phyloP scores from a whole-genome alignment of 2,113 vertebrate genomes.

The Stomatorhinus ivindoensis region DNA sequence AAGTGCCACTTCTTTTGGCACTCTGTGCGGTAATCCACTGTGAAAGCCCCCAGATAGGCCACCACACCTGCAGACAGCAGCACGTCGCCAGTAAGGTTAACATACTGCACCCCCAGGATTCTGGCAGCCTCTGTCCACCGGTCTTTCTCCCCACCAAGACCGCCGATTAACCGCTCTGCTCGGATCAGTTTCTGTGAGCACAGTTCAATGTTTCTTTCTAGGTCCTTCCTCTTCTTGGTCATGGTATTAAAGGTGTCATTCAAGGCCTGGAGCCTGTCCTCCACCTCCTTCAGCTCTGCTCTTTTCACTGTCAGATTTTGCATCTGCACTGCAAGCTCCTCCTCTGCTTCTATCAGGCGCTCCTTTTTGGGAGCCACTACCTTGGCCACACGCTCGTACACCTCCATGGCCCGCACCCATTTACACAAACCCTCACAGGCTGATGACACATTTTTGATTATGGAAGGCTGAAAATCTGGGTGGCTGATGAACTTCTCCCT shows the following conservation, averaged over 20 bases:
- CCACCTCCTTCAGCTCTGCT: slow-evolving; percentile 73
- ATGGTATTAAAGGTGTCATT: slow-evolving; percentile 70
- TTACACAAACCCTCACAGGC: slow-evolving; percentile 88
- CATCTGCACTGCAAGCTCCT: slow-evolving; percentile 65
- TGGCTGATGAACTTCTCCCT: slow-evolving; percentile 77
- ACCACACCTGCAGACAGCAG: slow-evolving; percentile 77
- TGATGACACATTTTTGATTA: slow-evolving; percentile 84
- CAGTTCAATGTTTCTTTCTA: slow-evolving; percentile 78
- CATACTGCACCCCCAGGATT: slow-evolving; percentile 62
- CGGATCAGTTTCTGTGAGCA: slow-evolving; percentile 80
- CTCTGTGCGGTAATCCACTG: slow-evolving; percentile 69
- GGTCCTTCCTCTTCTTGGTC: slow-evolving; percentile 66
- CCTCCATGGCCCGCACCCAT: slow-evolving; percentile 87
- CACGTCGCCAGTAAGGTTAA: slow-evolving; percentile 78
- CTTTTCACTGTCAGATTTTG: slow-evolving; percentile 67
- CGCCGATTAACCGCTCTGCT: slow-evolving; percentile 81
- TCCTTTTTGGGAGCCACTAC: slow-evolving; percentile 80
- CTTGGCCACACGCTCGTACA: slow-evolving; percentile 79
- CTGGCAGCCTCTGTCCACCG: slow-evolving; percentile 80
- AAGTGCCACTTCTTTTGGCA: slow-evolving; percentile 73
- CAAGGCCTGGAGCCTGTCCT: slow-evolving; percentile 68
- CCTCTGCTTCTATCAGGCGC: slow-evolving; percentile 65
- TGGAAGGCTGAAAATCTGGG: slow-evolving; percentile 74
- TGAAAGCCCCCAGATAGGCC: slow-evolving; percentile 85
- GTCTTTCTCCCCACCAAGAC: slow-evolving; percentile 84